Evolutionary conservation across 2,797 vertebrate genomes (phyloP).

Genomic region (Aldrovandia affinis): DNA sequence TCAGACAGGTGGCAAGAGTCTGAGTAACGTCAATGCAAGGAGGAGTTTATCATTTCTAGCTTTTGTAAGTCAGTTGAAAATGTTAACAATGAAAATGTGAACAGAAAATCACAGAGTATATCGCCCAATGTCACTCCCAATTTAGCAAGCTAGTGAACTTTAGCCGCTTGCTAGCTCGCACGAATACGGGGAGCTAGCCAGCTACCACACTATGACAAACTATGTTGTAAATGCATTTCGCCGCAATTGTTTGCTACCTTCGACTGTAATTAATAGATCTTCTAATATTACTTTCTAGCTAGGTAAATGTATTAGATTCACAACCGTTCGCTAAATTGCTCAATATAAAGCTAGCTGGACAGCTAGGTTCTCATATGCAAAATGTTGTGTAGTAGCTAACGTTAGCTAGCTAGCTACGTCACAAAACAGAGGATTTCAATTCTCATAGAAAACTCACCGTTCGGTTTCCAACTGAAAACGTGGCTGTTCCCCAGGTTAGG

Average conservation of each 20-base stretch:
- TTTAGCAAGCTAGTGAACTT: constrained; percentile 4
- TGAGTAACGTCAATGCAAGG: background rate
- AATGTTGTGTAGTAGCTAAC: background rate
- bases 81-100: background rate
- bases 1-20: background rate
- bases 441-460: constrained; percentile 35
- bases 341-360: background rate
- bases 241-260: background rate
- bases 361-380: background rate
- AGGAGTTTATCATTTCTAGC: background rate
- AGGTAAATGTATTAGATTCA: background rate
- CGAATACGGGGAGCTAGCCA: background rate
- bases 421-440: constrained; percentile 14
- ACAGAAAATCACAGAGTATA: too few relatives aligned
- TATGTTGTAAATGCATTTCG: background rate
- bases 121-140: constrained; percentile 21
- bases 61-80: background rate
- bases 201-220: background rate
- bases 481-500: constrained; percentile 16
- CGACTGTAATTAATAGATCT: background rate
- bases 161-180: background rate
- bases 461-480: constrained; percentile 26
- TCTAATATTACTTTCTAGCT: background rate
- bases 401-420: constrained; percentile 17
- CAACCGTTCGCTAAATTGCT: background rate